Evolutionary conservation across 2,113 vertebrate species (phyloP).

Genomic region (Pitta sordida): DNA sequence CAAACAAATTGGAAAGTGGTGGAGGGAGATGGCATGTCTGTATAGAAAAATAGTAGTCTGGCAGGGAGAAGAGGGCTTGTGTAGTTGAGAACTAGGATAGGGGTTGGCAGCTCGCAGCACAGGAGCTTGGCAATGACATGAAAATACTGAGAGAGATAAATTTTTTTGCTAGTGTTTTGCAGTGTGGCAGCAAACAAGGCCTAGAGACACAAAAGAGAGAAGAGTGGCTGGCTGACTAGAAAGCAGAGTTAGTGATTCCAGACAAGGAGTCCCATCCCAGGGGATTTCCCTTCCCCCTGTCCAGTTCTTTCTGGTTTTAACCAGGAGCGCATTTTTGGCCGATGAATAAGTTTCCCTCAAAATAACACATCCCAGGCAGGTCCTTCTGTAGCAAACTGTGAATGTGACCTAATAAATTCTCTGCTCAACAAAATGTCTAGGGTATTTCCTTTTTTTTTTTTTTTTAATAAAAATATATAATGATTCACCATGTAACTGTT

Average conservation of each 20-base stretch:
- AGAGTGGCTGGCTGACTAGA: neutral
- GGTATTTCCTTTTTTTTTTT: too few relatives aligned
- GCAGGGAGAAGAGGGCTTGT: neutral
- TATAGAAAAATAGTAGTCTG: neutral
- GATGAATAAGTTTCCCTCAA: neutral
- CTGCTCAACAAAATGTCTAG: neutral
- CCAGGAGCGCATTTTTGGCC: neutral
- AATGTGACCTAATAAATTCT: neutral
- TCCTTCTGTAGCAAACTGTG: neutral
- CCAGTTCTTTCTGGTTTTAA: neutral
- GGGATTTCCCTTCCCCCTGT: neutral
- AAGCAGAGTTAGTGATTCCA: neutral
- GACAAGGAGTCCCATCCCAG: neutral
- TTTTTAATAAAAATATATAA: neutral
- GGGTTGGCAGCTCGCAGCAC: neutral
- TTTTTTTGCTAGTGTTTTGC: neutral
- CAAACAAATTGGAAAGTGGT: neutral
- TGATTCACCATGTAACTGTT: neutral
- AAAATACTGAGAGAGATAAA: neutral
- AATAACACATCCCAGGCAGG: neutral
- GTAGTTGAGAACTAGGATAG: neutral
- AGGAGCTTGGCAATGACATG: conserved; percentile 10
- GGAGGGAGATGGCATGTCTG: neutral
- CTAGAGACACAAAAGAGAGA: neutral
- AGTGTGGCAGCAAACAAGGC: neutral